Base-by-base conservation (phyloP, 2,888 invertebrate genomes). In the Cantharis rustica region DNA sequence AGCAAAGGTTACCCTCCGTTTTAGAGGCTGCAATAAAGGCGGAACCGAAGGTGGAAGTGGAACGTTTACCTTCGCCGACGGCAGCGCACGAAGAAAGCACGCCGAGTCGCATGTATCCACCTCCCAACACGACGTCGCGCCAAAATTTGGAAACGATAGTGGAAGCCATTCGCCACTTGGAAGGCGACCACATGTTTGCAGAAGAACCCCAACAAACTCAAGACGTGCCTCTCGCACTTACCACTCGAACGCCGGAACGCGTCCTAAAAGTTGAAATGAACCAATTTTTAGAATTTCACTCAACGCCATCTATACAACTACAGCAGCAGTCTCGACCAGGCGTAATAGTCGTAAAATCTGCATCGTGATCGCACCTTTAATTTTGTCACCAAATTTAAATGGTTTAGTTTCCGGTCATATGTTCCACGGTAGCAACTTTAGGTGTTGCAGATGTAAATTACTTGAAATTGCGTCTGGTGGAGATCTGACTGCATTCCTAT, bases 131-230 rank as follows among this genome's bases (percentile, higher is more conserved):
- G 71, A 66, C 64, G 15, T 96, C 97, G 79, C 93, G 97, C 73
- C 97, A 98, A 88, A 98, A 98, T 88, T 91, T 99, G 84, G 98
- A 99, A 89, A 98, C 98, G 13, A 98, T 99, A 82, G 98, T 99
- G 61, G 98, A 99, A 88, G 99, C 99, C 74, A 99, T 99, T 85
- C 93, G 98, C 61, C 98, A 99, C 87, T 90, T 99, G 82, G 99
- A 99, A 88, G 98, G 98, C 62, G 98, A 98, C 87, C 96, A 97
- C 88, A 90, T 97, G 86, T 97, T 98, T 89, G 93, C 94, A 80
- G 96, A 96, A 84, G 94, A 93, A 83, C 90, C 92, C 61, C 82
- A 83, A 77, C 81, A 76, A 83, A 83, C 69, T 81, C 89, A 89
- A 81, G 92, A 92, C 71, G 86, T 86, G 13, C 93, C 93, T 13